Percentiles rank a stretch among this genome's conserved stretches.
Conservation (phyloP, 2,888 invertebrate genomes). For the Papilio demoleus region DNA sequence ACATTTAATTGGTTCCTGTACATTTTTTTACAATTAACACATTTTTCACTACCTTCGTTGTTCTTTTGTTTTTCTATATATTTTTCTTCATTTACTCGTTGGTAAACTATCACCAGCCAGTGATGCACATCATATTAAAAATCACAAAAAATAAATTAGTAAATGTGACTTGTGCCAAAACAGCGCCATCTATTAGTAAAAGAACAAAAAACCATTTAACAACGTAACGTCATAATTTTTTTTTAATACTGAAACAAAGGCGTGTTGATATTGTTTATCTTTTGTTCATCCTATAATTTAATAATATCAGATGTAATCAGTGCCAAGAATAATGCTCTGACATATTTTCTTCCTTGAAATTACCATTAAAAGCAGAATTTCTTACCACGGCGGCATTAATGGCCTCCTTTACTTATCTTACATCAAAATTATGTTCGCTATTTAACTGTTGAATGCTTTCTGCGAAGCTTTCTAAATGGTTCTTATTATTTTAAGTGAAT, state of each 20-base stretch:
- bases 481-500: slow-evolving; percentile 21
- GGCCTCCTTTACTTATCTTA: slow-evolving; percentile 37
- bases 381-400: slow-evolving; percentile 32
- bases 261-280: not conserved
- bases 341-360: slow-evolving; percentile 33
- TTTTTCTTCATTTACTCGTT: too few species aligned
- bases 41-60: too few species aligned
- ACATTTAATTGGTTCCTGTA: too few species aligned
- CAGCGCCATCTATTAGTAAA: too few species aligned
- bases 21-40: too few species aligned
- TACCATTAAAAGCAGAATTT: slow-evolving; percentile 27
- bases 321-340: slow-evolving; percentile 24
- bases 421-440: slow-evolving; percentile 36
- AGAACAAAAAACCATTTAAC: too few species aligned
- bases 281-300: slow-evolving; percentile 4
- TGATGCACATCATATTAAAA: too few species aligned
- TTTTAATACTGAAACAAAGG: not conserved
- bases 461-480: slow-evolving; percentile 22
- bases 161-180: too few species aligned
- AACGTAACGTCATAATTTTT: too few species aligned
- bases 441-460: slow-evolving; percentile 36
- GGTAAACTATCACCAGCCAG: too few species aligned
- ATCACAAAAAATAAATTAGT: too few species aligned
- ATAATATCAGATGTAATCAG: slow-evolving; percentile 20
- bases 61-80: too few species aligned